These are phyloP conservation scores for Ditula angustiorana DNA, from an alignment of 2,888 invertebrate genomes.

Conservation along the genomic window DNA sequence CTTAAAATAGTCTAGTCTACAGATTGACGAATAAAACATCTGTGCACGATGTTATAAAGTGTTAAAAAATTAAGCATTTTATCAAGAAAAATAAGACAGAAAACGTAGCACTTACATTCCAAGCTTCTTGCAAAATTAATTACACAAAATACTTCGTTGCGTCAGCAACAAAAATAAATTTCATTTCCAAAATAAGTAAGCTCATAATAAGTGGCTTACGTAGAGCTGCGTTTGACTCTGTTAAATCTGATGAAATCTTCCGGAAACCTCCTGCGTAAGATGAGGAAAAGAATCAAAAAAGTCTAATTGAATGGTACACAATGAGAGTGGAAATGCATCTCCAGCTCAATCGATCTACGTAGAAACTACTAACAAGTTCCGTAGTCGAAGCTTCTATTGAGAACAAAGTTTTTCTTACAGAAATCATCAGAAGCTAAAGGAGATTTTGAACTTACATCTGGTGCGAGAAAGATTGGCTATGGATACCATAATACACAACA, in stretches of 20 bases:
- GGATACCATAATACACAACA: slow-evolving; percentile 90
- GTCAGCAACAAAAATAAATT: neutral
- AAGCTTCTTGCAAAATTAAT: neutral
- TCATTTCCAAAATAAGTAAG: slow-evolving; percentile 12
- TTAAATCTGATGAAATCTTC: slow-evolving; percentile 16
- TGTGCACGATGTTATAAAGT: slow-evolving; percentile 6
- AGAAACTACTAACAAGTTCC: slow-evolving; percentile 3
- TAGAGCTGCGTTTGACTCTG: slow-evolving; percentile 7
- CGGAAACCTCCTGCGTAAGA: slow-evolving; percentile 4
- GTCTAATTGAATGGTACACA: slow-evolving; percentile 30
- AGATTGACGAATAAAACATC: too few species aligned
- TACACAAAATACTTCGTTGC: neutral
- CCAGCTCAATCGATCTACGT: neutral
- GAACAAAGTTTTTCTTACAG: slow-evolving; percentile 57
- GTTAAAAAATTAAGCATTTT: neutral
- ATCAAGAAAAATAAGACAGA: too few species aligned
- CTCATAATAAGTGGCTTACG: slow-evolving; percentile 18
- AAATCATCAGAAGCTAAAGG: slow-evolving; percentile 89
- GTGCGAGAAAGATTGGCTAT: slow-evolving; percentile 91
- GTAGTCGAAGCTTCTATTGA: slow-evolving; percentile 7
- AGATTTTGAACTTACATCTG: slow-evolving; percentile 93
- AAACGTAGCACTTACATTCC: neutral
- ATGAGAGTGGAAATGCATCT: slow-evolving; percentile 23
- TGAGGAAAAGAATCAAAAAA: slow-evolving; percentile 24
- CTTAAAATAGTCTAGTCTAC: too few species aligned